Evolutionary conservation across 2,797 vertebrate genomes (phyloP).

Genomic region (Scleropages formosus): DNA sequence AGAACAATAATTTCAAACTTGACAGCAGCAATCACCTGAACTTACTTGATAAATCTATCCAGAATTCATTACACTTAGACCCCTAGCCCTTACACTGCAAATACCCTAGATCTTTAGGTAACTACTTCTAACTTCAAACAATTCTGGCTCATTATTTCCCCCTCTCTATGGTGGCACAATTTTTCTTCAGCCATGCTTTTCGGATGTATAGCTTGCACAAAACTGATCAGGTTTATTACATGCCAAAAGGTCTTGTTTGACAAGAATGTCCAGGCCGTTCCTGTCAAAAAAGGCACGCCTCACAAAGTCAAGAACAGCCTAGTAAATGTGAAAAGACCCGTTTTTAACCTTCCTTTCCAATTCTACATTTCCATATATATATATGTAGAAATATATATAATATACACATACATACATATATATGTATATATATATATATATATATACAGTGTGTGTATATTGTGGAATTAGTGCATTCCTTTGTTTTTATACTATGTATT

Average conservation of each 20-base stretch:
- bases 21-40: constrained; percentile 77
- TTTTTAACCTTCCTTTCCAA: constrained; percentile 43
- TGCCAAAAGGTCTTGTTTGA: constrained; percentile 69
- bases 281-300: constrained; percentile 53
- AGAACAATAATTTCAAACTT: constrained; percentile 60
- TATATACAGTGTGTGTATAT: too few relatives aligned
- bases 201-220: constrained; percentile 77
- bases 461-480: constrained; percentile 52
- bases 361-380: too few relatives aligned
- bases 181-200: constrained; percentile 75
- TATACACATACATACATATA: too few relatives aligned
- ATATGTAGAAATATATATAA: too few relatives aligned
- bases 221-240: constrained; percentile 76
- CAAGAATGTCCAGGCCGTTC: constrained; percentile 68
- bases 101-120: constrained; percentile 84
- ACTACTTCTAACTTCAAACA: constrained; percentile 86
- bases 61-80: constrained; percentile 83
- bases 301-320: constrained; percentile 49
- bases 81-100: constrained; percentile 78
- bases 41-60: constrained; percentile 83
- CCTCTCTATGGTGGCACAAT: constrained; percentile 79
- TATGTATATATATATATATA: too few relatives aligned
- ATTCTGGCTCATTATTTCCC: constrained; percentile 83
- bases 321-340: constrained; percentile 41
- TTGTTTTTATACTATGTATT: constrained; percentile 51